Percentiles rank a stretch among this genome's conserved stretches.
Evolutionary conservation across 2,113 vertebrate genomes (phyloP).

Genomic region (Catharus bicknelli): DNA sequence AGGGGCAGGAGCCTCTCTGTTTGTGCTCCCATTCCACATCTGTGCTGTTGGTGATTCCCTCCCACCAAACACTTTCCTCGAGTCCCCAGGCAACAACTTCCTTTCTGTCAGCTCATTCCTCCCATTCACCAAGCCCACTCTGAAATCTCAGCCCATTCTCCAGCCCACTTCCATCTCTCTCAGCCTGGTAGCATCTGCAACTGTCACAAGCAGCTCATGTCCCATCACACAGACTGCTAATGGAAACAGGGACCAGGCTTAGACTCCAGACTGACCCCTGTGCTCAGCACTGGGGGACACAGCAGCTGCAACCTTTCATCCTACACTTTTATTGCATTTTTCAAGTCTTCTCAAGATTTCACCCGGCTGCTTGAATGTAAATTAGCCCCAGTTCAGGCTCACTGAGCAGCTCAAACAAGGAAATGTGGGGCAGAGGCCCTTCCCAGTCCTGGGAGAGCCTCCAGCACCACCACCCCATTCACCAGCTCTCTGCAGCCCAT

Average conservation of each 20-base stretch:
- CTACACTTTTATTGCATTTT: neutral
- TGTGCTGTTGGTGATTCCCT: neutral
- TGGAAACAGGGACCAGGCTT: neutral
- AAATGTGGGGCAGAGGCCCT: neutral
- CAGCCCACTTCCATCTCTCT: neutral
- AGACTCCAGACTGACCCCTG: neutral
- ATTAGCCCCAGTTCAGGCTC: neutral
- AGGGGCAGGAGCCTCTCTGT: neutral
- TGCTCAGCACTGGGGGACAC: neutral
- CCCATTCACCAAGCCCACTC: neutral
- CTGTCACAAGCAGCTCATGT: neutral
- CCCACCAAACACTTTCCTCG: neutral
- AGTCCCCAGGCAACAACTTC: neutral
- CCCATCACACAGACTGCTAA: neutral
- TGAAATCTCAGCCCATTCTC: neutral
- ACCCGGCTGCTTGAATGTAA: neutral
- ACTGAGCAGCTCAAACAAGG: neutral
- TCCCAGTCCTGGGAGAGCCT: neutral
- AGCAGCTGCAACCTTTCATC: constrained; percentile 52
- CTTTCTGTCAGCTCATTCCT: neutral
- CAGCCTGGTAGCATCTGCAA: neutral
- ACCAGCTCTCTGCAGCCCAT: neutral
- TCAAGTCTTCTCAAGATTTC: constrained; percentile 18
- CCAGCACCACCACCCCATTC: neutral
- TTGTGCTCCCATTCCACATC: neutral